Evolutionary conservation across 2,888 invertebrate genomes (phyloP).

Genomic region (Spodoptera picta): DNA sequence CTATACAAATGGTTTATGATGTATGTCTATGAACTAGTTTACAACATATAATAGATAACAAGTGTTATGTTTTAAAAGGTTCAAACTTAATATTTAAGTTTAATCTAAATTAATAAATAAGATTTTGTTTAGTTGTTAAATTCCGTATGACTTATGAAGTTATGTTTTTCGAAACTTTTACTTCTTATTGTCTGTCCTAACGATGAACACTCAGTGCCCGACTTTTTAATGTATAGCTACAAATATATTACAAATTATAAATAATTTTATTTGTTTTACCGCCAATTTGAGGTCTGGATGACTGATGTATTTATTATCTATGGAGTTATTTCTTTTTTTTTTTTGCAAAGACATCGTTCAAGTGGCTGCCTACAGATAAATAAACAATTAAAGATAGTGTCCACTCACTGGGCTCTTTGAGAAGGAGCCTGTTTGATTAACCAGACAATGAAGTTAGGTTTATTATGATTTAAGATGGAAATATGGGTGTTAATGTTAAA

Average conservation of each 20-base stretch:
- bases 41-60: constrained; percentile 48
- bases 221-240: constrained; percentile 56
- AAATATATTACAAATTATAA: constrained; percentile 57
- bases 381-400: too few relatives aligned
- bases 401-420: too few relatives aligned
- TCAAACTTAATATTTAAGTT: constrained; percentile 40
- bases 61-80: constrained; percentile 27
- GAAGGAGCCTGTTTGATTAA: too few relatives aligned
- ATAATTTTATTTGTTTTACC: constrained; percentile 40
- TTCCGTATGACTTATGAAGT: constrained; percentile 56
- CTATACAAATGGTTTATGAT: constrained; percentile 60
- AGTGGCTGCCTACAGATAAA: too few relatives aligned
- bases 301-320: too few relatives aligned
- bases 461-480: too few relatives aligned
- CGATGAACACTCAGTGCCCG: constrained; percentile 66
- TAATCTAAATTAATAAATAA: constrained; percentile 52
- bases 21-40: constrained; percentile 46
- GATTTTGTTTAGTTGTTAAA: constrained; percentile 42
- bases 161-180: constrained; percentile 58
- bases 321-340: too few relatives aligned
- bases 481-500: too few relatives aligned
- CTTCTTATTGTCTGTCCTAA: constrained; percentile 74
- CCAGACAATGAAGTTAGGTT: too few relatives aligned
- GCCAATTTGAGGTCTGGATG: background rate
- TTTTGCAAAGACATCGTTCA: too few relatives aligned